Evolutionary conservation across 2,888 invertebrate genomes (phyloP), one percentile per base, ranked within the genome.

Genomic region (Mantis religiosa): DNA sequence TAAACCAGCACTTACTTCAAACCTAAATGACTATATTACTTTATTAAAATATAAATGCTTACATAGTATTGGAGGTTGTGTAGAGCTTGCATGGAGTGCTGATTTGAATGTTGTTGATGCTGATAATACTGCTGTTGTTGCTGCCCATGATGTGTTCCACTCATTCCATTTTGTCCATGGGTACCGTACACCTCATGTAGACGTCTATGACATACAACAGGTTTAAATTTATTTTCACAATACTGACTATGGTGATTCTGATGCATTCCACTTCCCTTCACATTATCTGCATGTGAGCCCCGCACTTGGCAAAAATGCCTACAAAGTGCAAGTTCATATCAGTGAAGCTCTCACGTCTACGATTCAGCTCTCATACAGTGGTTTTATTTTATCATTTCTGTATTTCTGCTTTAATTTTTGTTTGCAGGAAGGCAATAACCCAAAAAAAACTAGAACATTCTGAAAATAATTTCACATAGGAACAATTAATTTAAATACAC

Each of bases 161-260:
- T 81, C 41, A 87, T 83, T 83, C 83, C 28, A 88, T 84, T 84
- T 15, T 85, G 88, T 15, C 81, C n/a, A 82, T 54, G 88, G 81
- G 88, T 81, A 28, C 88, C 84, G 71, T 88, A 89, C 15, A 89
- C 87, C 28, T 89, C 89, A 89, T 89, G 89, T 12, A 89, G 83
- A 28, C 89, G 87, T 83, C 89, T 89, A 54, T 20, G 30, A 34
- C 27, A 85, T 34, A 25, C 47, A 85, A 41, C 20, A 85, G 9
- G 30, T 34, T 34, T 85, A 85, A 84, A 15, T 9, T 85, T 34
- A 30, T 41, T 71, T 71, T 25, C 54, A 20, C 20, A 20, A 71
- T 6, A 71, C 1, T 25, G 25, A 71, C 8, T 54, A 15, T 54
- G 3, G 15, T 0, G 3, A 20, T 34, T 34, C 34, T 54, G 20